phyloP scores from a whole-genome alignment of 2,888 invertebrate species.

The Noctua janthe region DNA sequence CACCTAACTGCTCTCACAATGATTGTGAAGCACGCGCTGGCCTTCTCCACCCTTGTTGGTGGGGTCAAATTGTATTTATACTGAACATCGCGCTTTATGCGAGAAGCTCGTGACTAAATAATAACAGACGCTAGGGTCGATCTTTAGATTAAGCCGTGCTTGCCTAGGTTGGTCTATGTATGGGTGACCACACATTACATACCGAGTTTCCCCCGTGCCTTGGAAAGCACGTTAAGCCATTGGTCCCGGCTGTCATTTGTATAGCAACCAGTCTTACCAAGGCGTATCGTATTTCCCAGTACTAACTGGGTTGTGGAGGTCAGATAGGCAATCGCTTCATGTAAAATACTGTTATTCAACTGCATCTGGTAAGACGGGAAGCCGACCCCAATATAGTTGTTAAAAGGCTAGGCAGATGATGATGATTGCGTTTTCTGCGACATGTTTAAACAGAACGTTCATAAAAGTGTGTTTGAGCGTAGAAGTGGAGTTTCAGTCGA shows the following conservation, averaged over 20 bases:
- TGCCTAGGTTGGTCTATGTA: background rate
- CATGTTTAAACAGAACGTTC: conserved; percentile 1
- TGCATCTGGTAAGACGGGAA: background rate
- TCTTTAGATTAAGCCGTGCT: background rate
- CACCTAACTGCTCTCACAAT: conserved; percentile 38
- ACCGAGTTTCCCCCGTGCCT: no score
- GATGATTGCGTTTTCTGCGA: background rate
- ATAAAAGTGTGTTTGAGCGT: conserved; percentile 5
- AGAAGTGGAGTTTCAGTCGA: conserved; percentile 6
- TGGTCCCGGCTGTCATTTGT: no score
- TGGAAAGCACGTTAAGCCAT: no score
- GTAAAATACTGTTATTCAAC: background rate
- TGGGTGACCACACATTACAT: background rate
- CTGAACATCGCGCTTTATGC: background rate
- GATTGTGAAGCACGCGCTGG: conserved; percentile 29
- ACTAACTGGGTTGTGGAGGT: no score
- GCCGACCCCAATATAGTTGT: background rate
- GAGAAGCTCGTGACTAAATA: background rate
- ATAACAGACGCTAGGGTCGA: background rate
- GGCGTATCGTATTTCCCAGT: no score
- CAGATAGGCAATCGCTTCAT: no score
- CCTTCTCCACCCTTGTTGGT: conserved; percentile 4
- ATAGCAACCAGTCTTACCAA: no score
- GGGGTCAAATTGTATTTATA: background rate
- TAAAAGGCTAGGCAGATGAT: background rate